Evolutionary conservation across 2,797 vertebrate genomes (phyloP).

Genomic region (Enteromius viviparus): DNA sequence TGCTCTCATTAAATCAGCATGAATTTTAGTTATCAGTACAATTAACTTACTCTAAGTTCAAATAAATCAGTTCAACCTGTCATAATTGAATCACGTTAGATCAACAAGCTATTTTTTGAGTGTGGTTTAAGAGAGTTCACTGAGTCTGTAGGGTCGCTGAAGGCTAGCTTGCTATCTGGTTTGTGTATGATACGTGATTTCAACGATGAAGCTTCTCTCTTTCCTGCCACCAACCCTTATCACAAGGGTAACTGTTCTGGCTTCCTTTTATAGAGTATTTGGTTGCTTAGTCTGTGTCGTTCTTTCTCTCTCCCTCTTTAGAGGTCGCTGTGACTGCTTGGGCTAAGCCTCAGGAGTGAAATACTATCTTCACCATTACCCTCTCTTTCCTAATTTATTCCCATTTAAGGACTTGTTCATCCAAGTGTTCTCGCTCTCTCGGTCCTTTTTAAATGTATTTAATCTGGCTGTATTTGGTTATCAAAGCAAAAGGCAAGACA

Average conservation of each 20-base stretch:
- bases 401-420: conserved; percentile 82
- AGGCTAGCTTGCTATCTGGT: neutral
- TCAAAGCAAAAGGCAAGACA: conserved; percentile 67
- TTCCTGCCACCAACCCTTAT: conserved; percentile 26
- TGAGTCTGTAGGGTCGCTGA: neutral
- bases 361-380: conserved; percentile 70
- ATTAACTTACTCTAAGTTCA: too few relatives aligned
- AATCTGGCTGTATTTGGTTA: conserved; percentile 78
- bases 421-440: conserved; percentile 67
- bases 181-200: conserved; percentile 12
- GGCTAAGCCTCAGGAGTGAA: conserved; percentile 71
- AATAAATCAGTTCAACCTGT: too few relatives aligned
- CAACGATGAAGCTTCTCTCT: conserved; percentile 24
- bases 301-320: conserved; percentile 32
- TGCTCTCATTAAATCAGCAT: too few relatives aligned
- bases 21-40: too few relatives aligned
- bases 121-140: conserved; percentile 13
- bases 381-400: conserved; percentile 74
- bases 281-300: conserved; percentile 17
- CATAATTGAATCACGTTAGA: too few relatives aligned
- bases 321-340: conserved; percentile 53
- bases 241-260: conserved; percentile 19
- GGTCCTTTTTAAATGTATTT: conserved; percentile 75
- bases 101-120: too few relatives aligned
- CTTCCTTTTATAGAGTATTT: conserved; percentile 49